Percentiles rank a stretch among this genome's conserved stretches.
These are phyloP conservation scores for Synchiropus splendidus DNA, from an alignment of 2,113 vertebrate genomes.

Conservation along the genomic window DNA sequence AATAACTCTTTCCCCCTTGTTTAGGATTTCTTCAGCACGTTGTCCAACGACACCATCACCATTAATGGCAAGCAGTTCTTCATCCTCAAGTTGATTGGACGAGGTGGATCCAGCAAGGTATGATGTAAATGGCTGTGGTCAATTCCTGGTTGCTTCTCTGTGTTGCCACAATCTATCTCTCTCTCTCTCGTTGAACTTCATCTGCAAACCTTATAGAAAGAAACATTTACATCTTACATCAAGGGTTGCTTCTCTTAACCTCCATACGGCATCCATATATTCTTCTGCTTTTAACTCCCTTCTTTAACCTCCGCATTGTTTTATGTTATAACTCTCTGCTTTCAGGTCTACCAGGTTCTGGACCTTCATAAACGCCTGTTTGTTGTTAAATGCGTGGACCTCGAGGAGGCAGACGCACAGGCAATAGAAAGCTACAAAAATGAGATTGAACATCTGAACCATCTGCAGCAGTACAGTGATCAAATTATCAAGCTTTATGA, in stretches of 20 bases:
- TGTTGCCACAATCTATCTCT: too few relatives aligned
- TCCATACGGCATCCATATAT: too few relatives aligned
- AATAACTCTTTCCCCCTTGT: constrained; percentile 3
- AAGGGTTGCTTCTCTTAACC: too few relatives aligned
- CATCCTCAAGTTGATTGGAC: constrained; percentile 89
- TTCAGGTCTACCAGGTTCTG: constrained; percentile 91
- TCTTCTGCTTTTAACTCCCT: too few relatives aligned
- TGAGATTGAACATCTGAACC: constrained; percentile 90
- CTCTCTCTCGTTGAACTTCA: too few relatives aligned
- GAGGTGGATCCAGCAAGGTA: constrained; percentile 94
- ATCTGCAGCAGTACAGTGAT: constrained; percentile 87
- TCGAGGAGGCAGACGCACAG: constrained; percentile 86
- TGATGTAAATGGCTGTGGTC: neutral
- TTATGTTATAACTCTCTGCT: too few relatives aligned
- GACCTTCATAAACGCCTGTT: constrained; percentile 85
- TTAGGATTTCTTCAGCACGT: constrained; percentile 64
- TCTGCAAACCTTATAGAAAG: too few relatives aligned
- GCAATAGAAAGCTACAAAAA: constrained; percentile 91
- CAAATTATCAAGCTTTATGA: constrained; percentile 93
- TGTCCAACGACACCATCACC: constrained; percentile 77
- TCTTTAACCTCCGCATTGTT: too few relatives aligned
- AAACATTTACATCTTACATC: too few relatives aligned
- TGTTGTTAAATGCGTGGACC: constrained; percentile 89
- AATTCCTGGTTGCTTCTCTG: too few relatives aligned
- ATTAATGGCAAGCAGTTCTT: constrained; percentile 84